Evolutionary conservation across 2,888 invertebrate genomes (phyloP), one percentile per base, ranked within the genome.

Genomic region (Lycaena phlaeas): DNA sequence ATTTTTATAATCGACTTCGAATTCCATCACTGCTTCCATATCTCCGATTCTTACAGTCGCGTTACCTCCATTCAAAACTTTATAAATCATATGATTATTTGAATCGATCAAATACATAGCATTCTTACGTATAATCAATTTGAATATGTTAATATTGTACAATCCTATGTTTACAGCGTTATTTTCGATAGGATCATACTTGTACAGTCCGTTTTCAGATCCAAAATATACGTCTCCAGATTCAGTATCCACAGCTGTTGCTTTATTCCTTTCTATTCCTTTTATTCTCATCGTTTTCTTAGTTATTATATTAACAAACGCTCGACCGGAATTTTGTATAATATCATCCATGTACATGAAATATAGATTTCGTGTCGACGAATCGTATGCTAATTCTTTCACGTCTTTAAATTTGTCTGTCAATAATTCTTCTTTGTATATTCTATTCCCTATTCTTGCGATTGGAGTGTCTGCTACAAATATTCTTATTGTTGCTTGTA

Each of bases 301-400:
- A 1, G 77, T 78, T 2, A 74, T 52, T 1, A 75, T 50, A 48
- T 82, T 82, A 1, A 81, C 49, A 27, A 47, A 63, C 3, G 75
- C 81, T 15, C 82, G 56, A 39, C 79, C 74, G 1, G 82, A 79
- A 40, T 81, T 75, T 46, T 73, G 68, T 44, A 74, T 40, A 2
- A 44, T 41, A 30, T 75, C 73, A 14, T 82, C 81, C 81, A 82
- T 82, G 55, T 78, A 76, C 72, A 76, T 76, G 46, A 82, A 82
- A 43, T 62, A 81, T 2, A 82, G 54, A 36, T 75, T 78, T 59
- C 79, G 61, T 41, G 66, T 76, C 1, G 70, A 57, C 0, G 79
- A 78, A 43, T 82, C 82, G 47, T 79, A 82, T 0, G 75, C 65
- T 14, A 82, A 45, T 31, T 82, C 82, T 41, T 68, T 79, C 0